Evolutionary conservation across 2,113 vertebrate genomes (phyloP), one percentile per base, ranked within the genome.

Genomic region (Tinamus guttatus): DNA sequence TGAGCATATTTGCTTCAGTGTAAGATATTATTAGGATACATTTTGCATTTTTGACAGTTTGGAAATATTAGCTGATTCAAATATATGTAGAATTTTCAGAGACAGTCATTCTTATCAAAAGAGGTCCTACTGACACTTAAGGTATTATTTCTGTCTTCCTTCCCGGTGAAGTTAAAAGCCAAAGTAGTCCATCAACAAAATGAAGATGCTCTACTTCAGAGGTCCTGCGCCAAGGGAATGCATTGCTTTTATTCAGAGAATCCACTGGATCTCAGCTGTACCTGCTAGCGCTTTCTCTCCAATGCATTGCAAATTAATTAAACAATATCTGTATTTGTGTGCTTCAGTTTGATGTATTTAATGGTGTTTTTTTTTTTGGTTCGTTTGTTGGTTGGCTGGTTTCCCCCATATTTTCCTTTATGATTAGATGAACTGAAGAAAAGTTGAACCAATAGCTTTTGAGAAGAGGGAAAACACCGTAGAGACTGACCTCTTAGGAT

Each of bases 111-210:
- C 87, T 32, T 76, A 75, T 51, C 30, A 60, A 71, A 75, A 22
- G 2, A 58, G 6, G 1, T 11, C 63, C 28, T 59, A 24, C 1
- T 4, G 2, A n/a, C 0, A 7, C 28, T 78, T 28, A 76, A 16
- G 34, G 22, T 16, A 17, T 73, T 64, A 1, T 32, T 10, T 76
- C 19, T 27, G 6, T 28, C 41, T 7, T 56, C 22, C n/a, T 91
- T 28, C 1, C 16, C 73, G 32, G 24, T 41, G 59, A 85, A 69
- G 38, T 38, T 6, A 62, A 25, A 52, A 80, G 51, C 6, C 9
- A 22, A 68, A 84, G 19, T 54, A 13, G 12, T 14, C 58, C 5
- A 4, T 32, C 78, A 84, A 11, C 15, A 87, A 93, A 70, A 7
- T 54, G 7, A 83, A 69, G 21, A 59, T 49, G 21, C 15, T 91